These are phyloP conservation scores for Morone saxatilis DNA, from an alignment of 2,113 vertebrate genomes.

Conservation along the genomic window DNA sequence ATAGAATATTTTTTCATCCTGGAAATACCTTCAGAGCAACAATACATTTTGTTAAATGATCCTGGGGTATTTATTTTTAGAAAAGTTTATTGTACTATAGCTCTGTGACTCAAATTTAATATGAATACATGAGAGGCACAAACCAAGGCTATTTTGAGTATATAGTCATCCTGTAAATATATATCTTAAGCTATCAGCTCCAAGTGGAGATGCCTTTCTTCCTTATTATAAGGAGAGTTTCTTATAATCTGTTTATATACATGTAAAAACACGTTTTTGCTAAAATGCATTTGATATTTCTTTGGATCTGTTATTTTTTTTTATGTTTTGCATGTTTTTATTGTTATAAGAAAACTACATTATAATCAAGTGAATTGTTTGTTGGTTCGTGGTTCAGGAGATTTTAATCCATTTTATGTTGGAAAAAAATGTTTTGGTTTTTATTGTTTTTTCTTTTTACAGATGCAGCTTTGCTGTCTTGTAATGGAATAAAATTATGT, in stretches of 20 bases:
- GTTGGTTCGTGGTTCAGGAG: neutral
- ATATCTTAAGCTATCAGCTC: slow-evolving; percentile 7
- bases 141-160: neutral
- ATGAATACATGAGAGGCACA: neutral
- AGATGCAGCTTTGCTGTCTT: slow-evolving; percentile 8
- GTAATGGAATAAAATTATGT: slow-evolving; percentile 29
- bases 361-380: neutral
- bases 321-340: neutral
- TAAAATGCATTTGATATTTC: slow-evolving; percentile 44
- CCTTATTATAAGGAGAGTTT: slow-evolving; percentile 32
- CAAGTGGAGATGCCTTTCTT: slow-evolving; percentile 69
- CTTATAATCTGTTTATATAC: slow-evolving; percentile 18
- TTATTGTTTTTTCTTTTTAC: slow-evolving; percentile 14
- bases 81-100: no score
- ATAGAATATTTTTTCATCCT: neutral
- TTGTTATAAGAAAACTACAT: neutral
- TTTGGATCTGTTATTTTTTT: slow-evolving; percentile 17
- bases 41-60: neutral
- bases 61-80: no score
- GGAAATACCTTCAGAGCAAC: neutral
- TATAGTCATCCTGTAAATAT: slow-evolving; percentile 18
- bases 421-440: slow-evolving; percentile 4
- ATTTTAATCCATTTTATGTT: neutral
- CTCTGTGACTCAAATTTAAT: neutral
- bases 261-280: slow-evolving; percentile 20